These are phyloP conservation scores for Yponomeuta plumbellus DNA, from an alignment of 2,888 invertebrate genomes.

Conservation along the genomic window DNA sequence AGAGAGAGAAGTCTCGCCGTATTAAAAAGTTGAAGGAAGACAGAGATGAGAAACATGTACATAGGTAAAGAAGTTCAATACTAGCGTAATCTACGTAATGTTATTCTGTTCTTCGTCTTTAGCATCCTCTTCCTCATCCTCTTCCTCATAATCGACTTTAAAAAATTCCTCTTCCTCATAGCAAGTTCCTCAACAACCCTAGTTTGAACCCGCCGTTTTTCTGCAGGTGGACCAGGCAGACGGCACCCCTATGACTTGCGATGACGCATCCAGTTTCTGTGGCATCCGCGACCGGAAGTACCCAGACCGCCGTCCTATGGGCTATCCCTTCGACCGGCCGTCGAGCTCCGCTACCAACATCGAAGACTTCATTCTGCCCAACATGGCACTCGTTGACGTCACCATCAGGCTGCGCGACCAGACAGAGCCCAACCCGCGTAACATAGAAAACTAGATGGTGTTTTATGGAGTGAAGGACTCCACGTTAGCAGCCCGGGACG, in stretches of 20 bases:
- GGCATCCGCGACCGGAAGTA: conserved; percentile 85
- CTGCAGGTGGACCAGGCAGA: conserved; percentile 55
- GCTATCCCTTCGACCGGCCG: conserved; percentile 87
- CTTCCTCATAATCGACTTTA: too few species aligned
- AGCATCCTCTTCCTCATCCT: too few species aligned
- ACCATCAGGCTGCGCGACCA: conserved; percentile 76
- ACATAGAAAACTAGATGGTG: conserved; percentile 26
- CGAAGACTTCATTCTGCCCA: conserved; percentile 80
- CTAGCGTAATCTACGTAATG: too few species aligned
- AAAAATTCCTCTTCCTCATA: too few species aligned
- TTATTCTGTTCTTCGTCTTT: too few species aligned
- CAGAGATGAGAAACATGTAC: too few species aligned
- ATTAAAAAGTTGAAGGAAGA: too few species aligned
- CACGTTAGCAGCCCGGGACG: too few species aligned
- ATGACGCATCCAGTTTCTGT: conserved; percentile 86
- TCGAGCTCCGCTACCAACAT: conserved; percentile 75
- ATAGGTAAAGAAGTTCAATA: too few species aligned
- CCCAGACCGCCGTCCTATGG: conserved; percentile 90
- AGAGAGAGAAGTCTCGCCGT: too few species aligned
- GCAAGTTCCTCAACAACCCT: too few species aligned
- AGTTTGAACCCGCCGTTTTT: background rate
- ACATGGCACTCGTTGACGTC: conserved; percentile 82
- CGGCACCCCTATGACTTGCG: conserved; percentile 69
- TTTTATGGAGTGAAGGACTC: background rate
- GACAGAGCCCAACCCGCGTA: conserved; percentile 61